Evolutionary conservation across 2,113 vertebrate species (phyloP).

Genomic region (Thalassoma bifasciatum): DNA sequence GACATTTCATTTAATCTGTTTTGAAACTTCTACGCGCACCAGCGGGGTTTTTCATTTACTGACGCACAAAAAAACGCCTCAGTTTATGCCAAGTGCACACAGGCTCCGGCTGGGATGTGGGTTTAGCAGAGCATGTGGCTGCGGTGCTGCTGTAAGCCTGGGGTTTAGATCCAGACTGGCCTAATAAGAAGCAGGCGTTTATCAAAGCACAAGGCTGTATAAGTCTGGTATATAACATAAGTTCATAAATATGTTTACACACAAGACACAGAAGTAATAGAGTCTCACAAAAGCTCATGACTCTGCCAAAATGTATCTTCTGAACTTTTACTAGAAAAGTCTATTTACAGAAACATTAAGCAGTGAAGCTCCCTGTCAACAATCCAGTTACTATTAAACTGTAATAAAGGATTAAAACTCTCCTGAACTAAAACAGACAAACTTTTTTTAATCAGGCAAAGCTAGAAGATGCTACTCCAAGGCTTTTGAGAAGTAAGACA

Average conservation of each 20-base stretch:
- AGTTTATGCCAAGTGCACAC: slow-evolving; percentile 28
- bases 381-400: too few species aligned
- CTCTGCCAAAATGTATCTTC: not conserved
- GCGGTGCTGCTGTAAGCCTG: slow-evolving; percentile 34
- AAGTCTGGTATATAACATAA: not conserved
- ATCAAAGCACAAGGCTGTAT: not conserved
- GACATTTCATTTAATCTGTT: slow-evolving; percentile 46
- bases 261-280: not conserved
- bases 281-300: not conserved
- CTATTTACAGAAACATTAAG: too few species aligned
- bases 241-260: not conserved
- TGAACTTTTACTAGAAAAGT: too few species aligned
- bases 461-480: too few species aligned
- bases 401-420: too few species aligned
- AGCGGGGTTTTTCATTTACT: slow-evolving; percentile 31
- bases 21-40: slow-evolving; percentile 34
- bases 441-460: too few species aligned
- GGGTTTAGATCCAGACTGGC: slow-evolving; percentile 57
- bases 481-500: not conserved
- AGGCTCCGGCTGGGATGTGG: slow-evolving; percentile 46
- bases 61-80: slow-evolving; percentile 29
- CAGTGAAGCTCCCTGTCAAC: too few species aligned
- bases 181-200: slow-evolving; percentile 50
- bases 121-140: slow-evolving; percentile 41
- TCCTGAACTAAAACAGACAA: too few species aligned